Evolutionary conservation across 2,113 vertebrate genomes (phyloP).

Genomic region (Tamias sibiricus): DNA sequence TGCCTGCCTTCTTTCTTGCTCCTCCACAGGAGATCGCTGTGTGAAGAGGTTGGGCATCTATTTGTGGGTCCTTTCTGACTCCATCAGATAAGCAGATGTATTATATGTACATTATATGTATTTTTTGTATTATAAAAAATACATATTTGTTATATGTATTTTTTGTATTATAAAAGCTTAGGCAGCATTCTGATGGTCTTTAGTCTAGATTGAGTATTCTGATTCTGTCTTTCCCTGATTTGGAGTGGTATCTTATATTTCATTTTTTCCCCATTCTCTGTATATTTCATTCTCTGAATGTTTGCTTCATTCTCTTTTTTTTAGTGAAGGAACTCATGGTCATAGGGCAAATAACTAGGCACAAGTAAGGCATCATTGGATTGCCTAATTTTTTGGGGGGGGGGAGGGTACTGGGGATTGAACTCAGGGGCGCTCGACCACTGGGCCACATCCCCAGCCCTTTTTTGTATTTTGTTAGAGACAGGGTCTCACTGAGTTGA

Average conservation of each 20-base stretch:
- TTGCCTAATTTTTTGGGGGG: neutral
- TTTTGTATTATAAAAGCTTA: no score
- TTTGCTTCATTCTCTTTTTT: neutral
- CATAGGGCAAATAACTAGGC: neutral
- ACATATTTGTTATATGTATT: no score
- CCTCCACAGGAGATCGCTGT: neutral
- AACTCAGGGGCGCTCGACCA: no score
- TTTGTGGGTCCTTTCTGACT: neutral
- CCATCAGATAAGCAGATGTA: neutral
- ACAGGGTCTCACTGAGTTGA: no score
- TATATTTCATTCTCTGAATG: neutral
- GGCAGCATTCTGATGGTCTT: neutral
- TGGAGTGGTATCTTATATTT: neutral
- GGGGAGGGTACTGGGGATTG: no score
- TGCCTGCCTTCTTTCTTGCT: neutral
- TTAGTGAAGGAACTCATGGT: neutral
- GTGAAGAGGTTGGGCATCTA: neutral
- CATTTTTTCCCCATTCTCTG: no score
- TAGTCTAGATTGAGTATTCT: neutral
- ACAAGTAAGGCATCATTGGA: neutral
- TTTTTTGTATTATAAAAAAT: no score
- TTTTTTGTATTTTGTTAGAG: no score
- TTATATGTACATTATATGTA: no score
- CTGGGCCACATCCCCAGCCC: no score
- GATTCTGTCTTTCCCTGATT: neutral